phyloP scores from a whole-genome alignment of 2,888 invertebrate species.

The Phaonia tiefii region DNA sequence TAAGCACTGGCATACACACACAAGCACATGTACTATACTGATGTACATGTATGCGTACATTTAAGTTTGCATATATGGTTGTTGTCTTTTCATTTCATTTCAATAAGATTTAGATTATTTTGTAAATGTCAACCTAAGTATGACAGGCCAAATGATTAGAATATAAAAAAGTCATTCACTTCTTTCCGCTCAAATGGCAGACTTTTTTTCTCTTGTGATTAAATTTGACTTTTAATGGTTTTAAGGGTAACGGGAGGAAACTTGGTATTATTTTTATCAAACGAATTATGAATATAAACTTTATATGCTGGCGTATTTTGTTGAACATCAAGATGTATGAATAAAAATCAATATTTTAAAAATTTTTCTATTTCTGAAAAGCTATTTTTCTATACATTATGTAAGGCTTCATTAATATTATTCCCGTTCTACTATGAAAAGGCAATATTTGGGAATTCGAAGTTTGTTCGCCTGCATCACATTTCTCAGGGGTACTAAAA shows the following conservation, averaged over 20 bases:
- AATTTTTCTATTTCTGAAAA: too few species aligned
- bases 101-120: conserved; percentile 64
- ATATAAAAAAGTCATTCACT: conserved; percentile 68
- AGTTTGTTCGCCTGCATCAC: too few species aligned
- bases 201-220: conserved; percentile 55
- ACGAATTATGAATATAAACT: too few species aligned
- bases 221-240: conserved; percentile 44
- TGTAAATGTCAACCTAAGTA: conserved; percentile 73
- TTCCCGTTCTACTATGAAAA: too few species aligned
- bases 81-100: neutral
- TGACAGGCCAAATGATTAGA: conserved; percentile 76
- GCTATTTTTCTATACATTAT: too few species aligned
- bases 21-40: neutral
- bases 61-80: conserved; percentile 12
- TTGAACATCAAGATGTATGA: too few species aligned
- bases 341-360: too few species aligned
- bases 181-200: conserved; percentile 7
- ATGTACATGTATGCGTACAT: conserved; percentile 31
- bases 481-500: too few species aligned
- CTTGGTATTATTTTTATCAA: conserved; percentile 27
- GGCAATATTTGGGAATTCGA: too few species aligned
- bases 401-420: too few species aligned
- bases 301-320: too few species aligned
- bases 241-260: conserved; percentile 16
- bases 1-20: conserved; percentile 9